A percentile compares a stretch with the other conserved stretches of the same genome.
These are phyloP conservation scores for Tychaedon coryphoeus DNA, from an alignment of 2,113 vertebrate species.

Conservation along the genomic window DNA sequence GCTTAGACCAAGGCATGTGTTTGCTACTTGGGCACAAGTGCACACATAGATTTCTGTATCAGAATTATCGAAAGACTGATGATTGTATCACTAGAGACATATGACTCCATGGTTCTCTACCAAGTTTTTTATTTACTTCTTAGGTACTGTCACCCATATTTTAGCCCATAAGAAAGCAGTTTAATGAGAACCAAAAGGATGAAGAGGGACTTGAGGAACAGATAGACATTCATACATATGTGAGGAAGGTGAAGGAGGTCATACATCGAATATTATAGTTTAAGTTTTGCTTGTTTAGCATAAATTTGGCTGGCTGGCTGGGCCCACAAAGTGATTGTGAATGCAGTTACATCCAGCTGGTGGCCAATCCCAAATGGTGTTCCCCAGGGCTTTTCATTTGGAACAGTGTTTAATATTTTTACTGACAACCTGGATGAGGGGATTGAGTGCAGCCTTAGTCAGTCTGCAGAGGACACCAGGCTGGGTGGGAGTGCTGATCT, in stretches of 20 bases:
- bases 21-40: not conserved
- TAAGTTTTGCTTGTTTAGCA: not conserved
- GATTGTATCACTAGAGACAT: not conserved
- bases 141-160: not conserved
- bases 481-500: not conserved
- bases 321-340: not conserved
- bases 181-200: slow-evolving; percentile 35
- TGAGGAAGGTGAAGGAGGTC: not conserved
- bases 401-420: not conserved
- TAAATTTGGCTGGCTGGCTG: too few species aligned
- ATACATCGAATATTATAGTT: not conserved
- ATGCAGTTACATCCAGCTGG: not conserved
- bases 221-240: not conserved
- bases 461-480: not conserved
- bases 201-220: not conserved
- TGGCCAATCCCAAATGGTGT: not conserved
- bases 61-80: not conserved
- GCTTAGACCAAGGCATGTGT: not conserved
- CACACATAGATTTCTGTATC: not conserved
- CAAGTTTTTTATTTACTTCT: not conserved
- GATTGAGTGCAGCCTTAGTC: not conserved
- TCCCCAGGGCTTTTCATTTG: not conserved
- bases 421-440: too few species aligned
- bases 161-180: slow-evolving; percentile 17
- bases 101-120: not conserved